Conservation (phyloP, 1,140 invertebrate genomes). For the Chionoecetes opilio region DNA sequence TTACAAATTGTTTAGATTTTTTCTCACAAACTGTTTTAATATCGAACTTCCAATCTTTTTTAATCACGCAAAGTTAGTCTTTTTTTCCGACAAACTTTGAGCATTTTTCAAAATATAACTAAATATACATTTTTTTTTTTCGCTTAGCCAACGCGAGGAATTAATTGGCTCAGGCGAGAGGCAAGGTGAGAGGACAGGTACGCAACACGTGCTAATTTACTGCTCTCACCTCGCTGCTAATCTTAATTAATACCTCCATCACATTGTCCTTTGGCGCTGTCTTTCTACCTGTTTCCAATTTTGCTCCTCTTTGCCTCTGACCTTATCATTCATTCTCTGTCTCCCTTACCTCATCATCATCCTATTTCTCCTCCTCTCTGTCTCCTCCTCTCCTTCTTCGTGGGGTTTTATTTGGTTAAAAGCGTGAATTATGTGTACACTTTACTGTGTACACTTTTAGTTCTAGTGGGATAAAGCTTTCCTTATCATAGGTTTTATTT, state of each 20-base stretch:
- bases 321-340: background rate
- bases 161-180: background rate
- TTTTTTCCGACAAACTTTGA: background rate
- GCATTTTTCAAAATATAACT: background rate
- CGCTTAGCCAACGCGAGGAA: background rate
- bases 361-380: background rate
- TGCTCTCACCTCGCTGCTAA: background rate
- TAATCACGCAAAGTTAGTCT: background rate
- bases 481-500: background rate
- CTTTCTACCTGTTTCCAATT: too few relatives aligned
- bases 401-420: background rate
- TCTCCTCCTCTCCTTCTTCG: background rate
- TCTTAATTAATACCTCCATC: background rate
- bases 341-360: background rate
- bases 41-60: background rate
- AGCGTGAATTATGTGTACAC: background rate
- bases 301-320: background rate
- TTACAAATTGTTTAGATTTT: background rate
- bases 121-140: constrained; percentile 15
- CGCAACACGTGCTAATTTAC: background rate
- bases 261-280: background rate
- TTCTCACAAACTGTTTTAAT: background rate
- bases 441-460: background rate
- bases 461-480: background rate
- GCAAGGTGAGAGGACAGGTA: background rate